Percentiles rank a stretch among this genome's conserved stretches.
Evolutionary conservation across 2,113 vertebrate species (phyloP).

Genomic region (Cnemophilus loriae): DNA sequence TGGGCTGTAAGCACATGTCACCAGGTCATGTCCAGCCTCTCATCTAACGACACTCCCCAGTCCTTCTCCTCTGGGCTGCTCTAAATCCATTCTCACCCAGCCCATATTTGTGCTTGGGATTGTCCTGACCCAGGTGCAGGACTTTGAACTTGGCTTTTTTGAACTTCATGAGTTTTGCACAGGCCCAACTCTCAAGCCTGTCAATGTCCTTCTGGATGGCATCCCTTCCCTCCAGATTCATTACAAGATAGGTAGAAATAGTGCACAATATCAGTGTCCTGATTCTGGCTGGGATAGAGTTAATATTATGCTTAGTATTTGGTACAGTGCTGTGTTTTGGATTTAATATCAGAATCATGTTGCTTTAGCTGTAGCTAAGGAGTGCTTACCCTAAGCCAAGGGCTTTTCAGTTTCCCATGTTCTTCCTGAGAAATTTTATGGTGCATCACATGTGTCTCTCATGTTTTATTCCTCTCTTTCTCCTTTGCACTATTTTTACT

Average conservation of each 20-base stretch:
- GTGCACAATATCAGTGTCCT: not conserved
- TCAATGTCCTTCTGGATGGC: not conserved
- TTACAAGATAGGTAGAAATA: not conserved
- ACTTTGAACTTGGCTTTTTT: not conserved
- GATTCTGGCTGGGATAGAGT: not conserved
- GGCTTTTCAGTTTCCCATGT: not conserved
- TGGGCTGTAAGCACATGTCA: not conserved
- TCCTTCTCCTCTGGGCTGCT: not conserved
- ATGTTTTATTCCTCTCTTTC: not conserved
- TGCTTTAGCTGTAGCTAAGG: not conserved
- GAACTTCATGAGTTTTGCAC: not conserved
- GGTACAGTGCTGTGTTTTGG: not conserved
- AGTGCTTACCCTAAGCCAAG: not conserved
- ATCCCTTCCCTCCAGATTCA: not conserved
- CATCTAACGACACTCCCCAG: accelerated
- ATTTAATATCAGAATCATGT: not conserved
- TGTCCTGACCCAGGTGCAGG: not conserved
- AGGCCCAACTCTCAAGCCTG: not conserved
- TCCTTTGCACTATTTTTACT: not conserved
- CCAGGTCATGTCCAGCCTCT: not conserved
- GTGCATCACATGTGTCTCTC: not conserved
- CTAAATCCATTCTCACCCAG: not conserved
- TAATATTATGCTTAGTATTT: not conserved
- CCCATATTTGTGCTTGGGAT: not conserved
- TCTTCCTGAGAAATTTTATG: not conserved